These are phyloP conservation scores for Macrophya alboannulata DNA, from an alignment of 2,888 invertebrate genomes.

Conservation along the genomic window DNA sequence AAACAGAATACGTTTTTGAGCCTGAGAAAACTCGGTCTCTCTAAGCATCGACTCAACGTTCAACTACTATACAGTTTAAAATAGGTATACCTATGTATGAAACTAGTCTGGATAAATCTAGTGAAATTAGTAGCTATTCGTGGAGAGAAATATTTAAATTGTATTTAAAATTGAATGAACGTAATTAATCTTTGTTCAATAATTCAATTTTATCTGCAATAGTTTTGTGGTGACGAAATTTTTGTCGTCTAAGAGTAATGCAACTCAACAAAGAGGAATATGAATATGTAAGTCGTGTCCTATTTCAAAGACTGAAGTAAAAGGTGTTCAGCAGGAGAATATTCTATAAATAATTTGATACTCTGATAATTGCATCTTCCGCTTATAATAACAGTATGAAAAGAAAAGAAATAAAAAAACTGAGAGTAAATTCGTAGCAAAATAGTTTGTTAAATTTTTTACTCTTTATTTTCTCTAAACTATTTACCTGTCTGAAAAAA, in stretches of 20 bases:
- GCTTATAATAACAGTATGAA: slow-evolving; percentile 25
- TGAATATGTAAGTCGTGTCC: slow-evolving; percentile 68
- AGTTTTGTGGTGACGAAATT: background rate
- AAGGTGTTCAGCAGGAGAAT: slow-evolving; percentile 63
- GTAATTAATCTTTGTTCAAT: slow-evolving; percentile 2
- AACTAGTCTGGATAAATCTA: slow-evolving; percentile 54
- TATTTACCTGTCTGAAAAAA: slow-evolving; percentile 30
- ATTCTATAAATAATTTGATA: slow-evolving; percentile 59
- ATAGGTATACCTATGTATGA: slow-evolving; percentile 52
- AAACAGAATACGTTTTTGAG: background rate
- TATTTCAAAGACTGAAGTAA: slow-evolving; percentile 73
- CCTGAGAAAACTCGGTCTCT: slow-evolving; percentile 24
- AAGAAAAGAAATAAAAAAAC: background rate
- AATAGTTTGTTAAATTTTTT: background rate
- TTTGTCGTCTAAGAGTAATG: background rate
- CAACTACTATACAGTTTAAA: slow-evolving; percentile 48
- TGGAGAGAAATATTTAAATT: slow-evolving; percentile 30
- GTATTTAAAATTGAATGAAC: slow-evolving; percentile 44
- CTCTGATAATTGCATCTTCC: slow-evolving; percentile 61
- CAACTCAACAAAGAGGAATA: slow-evolving; percentile 14
- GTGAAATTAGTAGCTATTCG: slow-evolving; percentile 44
- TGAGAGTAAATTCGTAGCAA: slow-evolving; percentile 16
- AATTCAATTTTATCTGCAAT: slow-evolving; percentile 40
- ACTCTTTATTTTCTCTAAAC: background rate
- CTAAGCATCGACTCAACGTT: slow-evolving; percentile 32